These are phyloP conservation scores for Camponotus fellah DNA, from an alignment of 2,888 invertebrate species.

Conservation along the genomic window DNA sequence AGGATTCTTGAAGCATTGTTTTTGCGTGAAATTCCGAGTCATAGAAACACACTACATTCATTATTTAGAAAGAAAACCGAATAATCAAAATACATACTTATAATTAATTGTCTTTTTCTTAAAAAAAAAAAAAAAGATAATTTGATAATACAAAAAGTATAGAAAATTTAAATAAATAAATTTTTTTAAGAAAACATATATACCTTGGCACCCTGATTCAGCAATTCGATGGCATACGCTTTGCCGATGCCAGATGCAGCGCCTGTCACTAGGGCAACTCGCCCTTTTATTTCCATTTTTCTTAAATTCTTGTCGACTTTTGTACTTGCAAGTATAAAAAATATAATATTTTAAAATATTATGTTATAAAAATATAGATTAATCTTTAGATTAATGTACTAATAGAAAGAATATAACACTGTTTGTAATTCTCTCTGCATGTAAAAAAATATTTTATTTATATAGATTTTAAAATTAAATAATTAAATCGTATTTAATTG, in stretches of 20 bases:
- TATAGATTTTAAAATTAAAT: slow-evolving; percentile 26
- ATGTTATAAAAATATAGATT: neutral
- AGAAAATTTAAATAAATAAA: neutral
- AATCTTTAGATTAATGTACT: neutral
- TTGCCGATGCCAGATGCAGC: slow-evolving; percentile 92
- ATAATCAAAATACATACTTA: neutral
- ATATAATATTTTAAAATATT: neutral
- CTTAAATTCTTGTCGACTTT: slow-evolving; percentile 47
- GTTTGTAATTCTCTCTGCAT: neutral
- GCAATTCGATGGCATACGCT: slow-evolving; percentile 91
- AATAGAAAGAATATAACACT: neutral
- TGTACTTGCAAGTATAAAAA: slow-evolving; percentile 44
- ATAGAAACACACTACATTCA: neutral
- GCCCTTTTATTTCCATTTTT: slow-evolving; percentile 91
- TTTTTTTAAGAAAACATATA: neutral
- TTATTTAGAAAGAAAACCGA: neutral
- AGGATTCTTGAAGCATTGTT: slow-evolving; percentile 35
- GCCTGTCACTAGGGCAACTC: slow-evolving; percentile 91
- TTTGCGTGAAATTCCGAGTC: slow-evolving; percentile 13
- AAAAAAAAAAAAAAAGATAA: neutral
- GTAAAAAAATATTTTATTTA: neutral
- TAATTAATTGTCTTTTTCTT: neutral
- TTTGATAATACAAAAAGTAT: neutral
- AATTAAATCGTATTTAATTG: slow-evolving; percentile 40
- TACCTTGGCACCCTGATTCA: slow-evolving; percentile 92